Evolutionary conservation across 1,140 invertebrate genomes (phyloP).

Genomic region (Helicoverpa zea): DNA sequence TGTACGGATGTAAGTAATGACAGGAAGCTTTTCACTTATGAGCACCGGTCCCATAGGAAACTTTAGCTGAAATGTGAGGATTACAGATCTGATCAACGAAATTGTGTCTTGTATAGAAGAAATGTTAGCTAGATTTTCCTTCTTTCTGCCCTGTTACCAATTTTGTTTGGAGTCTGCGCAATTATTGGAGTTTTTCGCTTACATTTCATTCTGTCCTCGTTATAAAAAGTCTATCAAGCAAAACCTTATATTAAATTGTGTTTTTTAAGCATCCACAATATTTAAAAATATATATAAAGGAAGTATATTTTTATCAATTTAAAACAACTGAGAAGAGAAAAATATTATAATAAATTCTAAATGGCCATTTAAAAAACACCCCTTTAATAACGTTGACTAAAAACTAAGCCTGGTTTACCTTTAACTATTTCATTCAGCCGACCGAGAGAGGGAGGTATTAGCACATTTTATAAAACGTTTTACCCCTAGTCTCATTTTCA

Average conservation of each 20-base stretch:
- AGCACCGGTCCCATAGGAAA: background rate
- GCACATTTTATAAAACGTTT: slow-evolving; percentile 70
- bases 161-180: too few relatives aligned
- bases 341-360: slow-evolving; percentile 2
- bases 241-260: too few relatives aligned
- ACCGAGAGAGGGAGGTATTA: slow-evolving; percentile 56
- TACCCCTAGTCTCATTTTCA: slow-evolving; percentile 67
- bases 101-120: background rate
- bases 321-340: too few relatives aligned
- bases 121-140: background rate
- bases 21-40: slow-evolving; percentile 31
- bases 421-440: slow-evolving; percentile 60
- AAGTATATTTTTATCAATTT: too few relatives aligned
- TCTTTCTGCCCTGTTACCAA: background rate
- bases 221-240: too few relatives aligned
- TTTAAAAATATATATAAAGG: too few relatives aligned
- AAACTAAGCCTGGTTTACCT: slow-evolving; percentile 35
- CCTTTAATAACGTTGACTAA: background rate
- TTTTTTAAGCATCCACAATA: too few relatives aligned
- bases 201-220: too few relatives aligned
- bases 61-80: background rate
- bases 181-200: too few relatives aligned
- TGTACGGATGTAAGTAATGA: slow-evolving; percentile 36
- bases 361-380: background rate
- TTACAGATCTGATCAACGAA: background rate